Conservation (phyloP, 2,888 invertebrate genomes). For the Drosophila barbarae region DNA sequence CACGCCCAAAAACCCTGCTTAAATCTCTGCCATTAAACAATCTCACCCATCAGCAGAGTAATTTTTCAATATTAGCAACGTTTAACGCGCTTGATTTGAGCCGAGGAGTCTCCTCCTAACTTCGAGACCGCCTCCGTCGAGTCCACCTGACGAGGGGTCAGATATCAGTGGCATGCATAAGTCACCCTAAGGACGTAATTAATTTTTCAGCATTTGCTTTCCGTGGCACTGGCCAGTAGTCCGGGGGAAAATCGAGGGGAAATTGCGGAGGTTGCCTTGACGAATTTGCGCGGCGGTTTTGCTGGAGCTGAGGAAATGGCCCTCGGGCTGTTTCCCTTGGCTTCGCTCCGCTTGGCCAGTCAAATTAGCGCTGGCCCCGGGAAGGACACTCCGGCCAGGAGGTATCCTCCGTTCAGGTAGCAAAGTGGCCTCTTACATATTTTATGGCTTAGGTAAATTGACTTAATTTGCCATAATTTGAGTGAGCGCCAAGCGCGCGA, state of each 20-base stretch:
- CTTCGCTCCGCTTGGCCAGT: conserved; percentile 54
- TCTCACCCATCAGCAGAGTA: conserved; percentile 32
- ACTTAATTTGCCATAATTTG: conserved; percentile 71
- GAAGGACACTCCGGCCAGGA: conserved; percentile 50
- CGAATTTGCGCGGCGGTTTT: conserved; percentile 65
- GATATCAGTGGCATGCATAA: conserved; percentile 55
- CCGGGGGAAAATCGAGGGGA: conserved; percentile 4
- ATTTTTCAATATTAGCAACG: conserved; percentile 72
- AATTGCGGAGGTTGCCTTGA: conserved; percentile 59
- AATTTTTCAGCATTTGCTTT: conserved; percentile 77
- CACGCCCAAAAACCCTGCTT: neutral
- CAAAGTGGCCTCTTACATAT: conserved; percentile 61
- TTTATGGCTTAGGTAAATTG: conserved; percentile 68
- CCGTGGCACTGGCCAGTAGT: conserved; percentile 11
- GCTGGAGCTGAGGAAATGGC: conserved; percentile 37
- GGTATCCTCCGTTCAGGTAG: conserved; percentile 29
- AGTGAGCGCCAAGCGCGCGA: conserved; percentile 23
- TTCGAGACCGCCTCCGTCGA: conserved; percentile 30
- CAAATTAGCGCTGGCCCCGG: conserved; percentile 60
- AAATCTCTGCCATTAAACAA: conserved; percentile 34
- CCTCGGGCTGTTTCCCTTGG: conserved; percentile 39
- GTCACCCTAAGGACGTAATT: conserved; percentile 78
- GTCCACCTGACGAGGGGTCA: conserved; percentile 27
- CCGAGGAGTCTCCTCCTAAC: neutral
- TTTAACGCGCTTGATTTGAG: conserved; percentile 73